phyloP scores from a whole-genome alignment of 2,113 vertebrate genomes.

The Nycticryphes semicollaris region DNA sequence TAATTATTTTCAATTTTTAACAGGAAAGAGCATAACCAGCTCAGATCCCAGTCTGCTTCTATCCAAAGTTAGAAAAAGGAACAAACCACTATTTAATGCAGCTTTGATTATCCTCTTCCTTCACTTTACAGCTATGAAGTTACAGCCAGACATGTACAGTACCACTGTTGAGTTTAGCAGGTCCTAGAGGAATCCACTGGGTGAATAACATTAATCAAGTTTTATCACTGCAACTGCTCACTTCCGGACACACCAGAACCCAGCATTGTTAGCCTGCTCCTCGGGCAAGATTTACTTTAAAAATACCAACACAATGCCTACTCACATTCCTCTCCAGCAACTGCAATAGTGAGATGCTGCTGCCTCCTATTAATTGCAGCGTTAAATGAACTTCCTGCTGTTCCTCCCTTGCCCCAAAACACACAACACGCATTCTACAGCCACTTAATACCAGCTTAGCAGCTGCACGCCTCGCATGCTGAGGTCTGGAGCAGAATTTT shows the following conservation, averaged over 20 bases:
- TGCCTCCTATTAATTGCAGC: neutral
- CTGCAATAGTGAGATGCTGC: neutral
- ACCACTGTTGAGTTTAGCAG: neutral
- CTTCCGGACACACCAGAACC: neutral
- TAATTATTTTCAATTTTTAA: neutral
- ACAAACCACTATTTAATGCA: neutral
- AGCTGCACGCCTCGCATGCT: slow-evolving; percentile 44
- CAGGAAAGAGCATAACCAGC: neutral
- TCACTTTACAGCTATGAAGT: neutral
- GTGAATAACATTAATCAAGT: neutral
- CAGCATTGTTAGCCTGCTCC: neutral
- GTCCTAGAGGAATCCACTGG: neutral
- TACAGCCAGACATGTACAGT: neutral
- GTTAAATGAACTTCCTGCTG: neutral
- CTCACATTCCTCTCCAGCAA: slow-evolving; percentile 45
- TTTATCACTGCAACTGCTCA: neutral
- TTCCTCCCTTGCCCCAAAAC: neutral
- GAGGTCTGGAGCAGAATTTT: neutral
- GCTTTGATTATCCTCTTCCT: neutral
- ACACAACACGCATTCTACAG: slow-evolving; percentile 1
- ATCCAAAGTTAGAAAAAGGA: neutral
- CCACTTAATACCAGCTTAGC: slow-evolving; percentile 58
- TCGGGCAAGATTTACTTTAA: slow-evolving; percentile 62
- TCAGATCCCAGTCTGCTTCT: neutral
- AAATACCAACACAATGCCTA: slow-evolving; percentile 64